A percentile compares a stretch with the other conserved stretches of the same genome.
These are phyloP conservation scores for Caenorhabditis remanei DNA, from an alignment of 1,140 invertebrate genomes.

Conservation along the genomic window DNA sequence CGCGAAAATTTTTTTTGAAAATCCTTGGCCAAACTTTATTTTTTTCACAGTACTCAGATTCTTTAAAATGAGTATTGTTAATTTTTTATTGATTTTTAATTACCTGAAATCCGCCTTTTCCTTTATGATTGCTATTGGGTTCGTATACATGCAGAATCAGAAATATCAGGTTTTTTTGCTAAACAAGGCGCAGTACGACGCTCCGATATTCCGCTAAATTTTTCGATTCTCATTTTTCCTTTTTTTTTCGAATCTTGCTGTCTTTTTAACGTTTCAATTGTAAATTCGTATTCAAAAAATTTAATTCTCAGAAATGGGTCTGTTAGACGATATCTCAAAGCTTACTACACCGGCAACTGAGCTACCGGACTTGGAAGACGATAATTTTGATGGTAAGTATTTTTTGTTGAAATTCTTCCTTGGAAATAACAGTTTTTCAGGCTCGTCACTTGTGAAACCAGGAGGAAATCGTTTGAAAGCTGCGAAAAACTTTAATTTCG, in stretches of 20 bases:
- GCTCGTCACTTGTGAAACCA: neutral
- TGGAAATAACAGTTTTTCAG: neutral
- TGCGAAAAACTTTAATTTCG: slow-evolving; percentile 21
- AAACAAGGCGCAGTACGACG: neutral
- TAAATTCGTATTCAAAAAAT: too few relatives aligned
- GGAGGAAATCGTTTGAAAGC: neutral
- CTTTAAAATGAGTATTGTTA: too few relatives aligned
- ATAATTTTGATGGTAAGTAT: slow-evolving; percentile 10
- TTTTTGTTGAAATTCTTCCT: neutral
- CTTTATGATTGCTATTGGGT: too few relatives aligned
- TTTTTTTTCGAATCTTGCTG: neutral
- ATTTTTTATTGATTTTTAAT: too few relatives aligned
- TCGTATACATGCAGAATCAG: too few relatives aligned
- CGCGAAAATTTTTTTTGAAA: too few relatives aligned
- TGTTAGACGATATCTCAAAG: slow-evolving; percentile 32
- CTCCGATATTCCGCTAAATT: neutral
- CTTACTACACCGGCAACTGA: slow-evolving; percentile 11
- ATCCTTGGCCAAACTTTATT: too few relatives aligned
- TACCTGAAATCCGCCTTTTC: too few relatives aligned
- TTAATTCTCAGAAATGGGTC: neutral
- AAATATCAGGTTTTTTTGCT: neutral
- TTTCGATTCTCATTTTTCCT: neutral
- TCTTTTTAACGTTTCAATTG: neutral
- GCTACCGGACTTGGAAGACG: slow-evolving; percentile 29
- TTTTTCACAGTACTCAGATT: too few relatives aligned